Evolutionary conservation across 2,888 invertebrate species (phyloP).

Genomic region (Heliconius aoede): DNA sequence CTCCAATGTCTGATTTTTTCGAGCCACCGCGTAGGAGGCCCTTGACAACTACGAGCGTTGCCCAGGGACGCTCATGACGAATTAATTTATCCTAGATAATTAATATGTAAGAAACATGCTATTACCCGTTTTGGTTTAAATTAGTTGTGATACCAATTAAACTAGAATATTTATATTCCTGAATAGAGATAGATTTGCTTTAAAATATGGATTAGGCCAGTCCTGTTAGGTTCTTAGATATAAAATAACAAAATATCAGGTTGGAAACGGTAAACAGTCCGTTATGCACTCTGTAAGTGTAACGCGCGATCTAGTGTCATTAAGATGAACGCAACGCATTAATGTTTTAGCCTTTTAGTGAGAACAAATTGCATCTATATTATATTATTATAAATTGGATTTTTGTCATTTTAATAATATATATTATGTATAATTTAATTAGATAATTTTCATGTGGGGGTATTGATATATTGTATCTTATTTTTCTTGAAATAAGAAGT

Average conservation of each 20-base stretch:
- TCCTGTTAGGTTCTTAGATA: constrained; percentile 43
- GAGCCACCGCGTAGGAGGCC: too few species aligned
- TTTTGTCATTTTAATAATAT: too few species aligned
- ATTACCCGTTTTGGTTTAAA: neutral
- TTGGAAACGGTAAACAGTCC: constrained; percentile 67
- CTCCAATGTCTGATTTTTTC: too few species aligned
- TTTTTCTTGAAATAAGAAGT: too few species aligned
- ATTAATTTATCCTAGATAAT: neutral
- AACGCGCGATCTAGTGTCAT: constrained; percentile 57
- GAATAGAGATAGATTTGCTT: constrained; percentile 2
- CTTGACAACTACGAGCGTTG: too few species aligned
- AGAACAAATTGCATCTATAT: constrained; percentile 35
- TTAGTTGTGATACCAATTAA: neutral
- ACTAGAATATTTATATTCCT: neutral
- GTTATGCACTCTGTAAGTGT: constrained; percentile 62
- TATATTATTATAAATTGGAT: too few species aligned
- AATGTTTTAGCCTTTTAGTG: constrained; percentile 43
- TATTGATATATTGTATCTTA: too few species aligned
- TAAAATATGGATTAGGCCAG: constrained; percentile 23
- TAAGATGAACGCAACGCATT: constrained; percentile 52
- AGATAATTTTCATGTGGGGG: too few species aligned
- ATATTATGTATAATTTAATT: too few species aligned
- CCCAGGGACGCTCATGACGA: too few species aligned
- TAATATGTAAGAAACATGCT: neutral
- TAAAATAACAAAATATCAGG: constrained; percentile 61